A percentile compares a stretch with the other conserved stretches of the same genome.
Conservation (phyloP, 2,113 vertebrate species). For the Herpetotheres cachinnans region DNA sequence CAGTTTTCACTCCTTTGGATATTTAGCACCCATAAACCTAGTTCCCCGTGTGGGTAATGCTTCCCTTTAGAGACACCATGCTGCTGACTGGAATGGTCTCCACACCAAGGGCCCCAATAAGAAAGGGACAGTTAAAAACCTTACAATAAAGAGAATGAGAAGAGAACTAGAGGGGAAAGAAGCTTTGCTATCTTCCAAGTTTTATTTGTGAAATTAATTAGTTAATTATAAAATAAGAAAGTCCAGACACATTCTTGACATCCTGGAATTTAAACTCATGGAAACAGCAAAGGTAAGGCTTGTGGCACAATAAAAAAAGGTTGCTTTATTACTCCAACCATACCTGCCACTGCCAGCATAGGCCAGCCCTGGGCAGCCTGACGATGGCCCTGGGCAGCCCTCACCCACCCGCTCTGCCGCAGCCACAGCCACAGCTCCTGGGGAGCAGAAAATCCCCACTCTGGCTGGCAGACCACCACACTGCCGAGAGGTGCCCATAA, state of each 20-base stretch:
- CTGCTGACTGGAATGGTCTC: background rate
- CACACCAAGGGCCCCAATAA: background rate
- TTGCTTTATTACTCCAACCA: background rate
- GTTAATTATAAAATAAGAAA: background rate
- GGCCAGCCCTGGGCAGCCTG: background rate
- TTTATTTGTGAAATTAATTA: background rate
- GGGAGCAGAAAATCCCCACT: background rate
- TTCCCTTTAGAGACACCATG: background rate
- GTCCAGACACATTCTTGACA: background rate
- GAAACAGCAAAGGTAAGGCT: background rate
- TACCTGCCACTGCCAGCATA: background rate
- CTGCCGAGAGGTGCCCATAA: rapidly evolving
- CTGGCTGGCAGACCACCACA: rapidly evolving
- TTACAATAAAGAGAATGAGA: background rate
- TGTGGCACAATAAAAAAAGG: background rate
- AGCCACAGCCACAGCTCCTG: background rate
- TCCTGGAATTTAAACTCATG: background rate
- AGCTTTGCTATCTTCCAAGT: background rate
- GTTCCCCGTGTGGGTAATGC: background rate
- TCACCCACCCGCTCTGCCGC: background rate
- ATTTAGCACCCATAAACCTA: background rate
- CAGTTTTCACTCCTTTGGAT: background rate
- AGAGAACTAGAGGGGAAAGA: background rate
- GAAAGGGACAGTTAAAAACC: background rate
- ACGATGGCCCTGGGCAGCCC: background rate